Evolutionary conservation across 2,888 invertebrate species (phyloP), one percentile per base, ranked within the genome.

Genomic region (Lathronympha strigana): DNA sequence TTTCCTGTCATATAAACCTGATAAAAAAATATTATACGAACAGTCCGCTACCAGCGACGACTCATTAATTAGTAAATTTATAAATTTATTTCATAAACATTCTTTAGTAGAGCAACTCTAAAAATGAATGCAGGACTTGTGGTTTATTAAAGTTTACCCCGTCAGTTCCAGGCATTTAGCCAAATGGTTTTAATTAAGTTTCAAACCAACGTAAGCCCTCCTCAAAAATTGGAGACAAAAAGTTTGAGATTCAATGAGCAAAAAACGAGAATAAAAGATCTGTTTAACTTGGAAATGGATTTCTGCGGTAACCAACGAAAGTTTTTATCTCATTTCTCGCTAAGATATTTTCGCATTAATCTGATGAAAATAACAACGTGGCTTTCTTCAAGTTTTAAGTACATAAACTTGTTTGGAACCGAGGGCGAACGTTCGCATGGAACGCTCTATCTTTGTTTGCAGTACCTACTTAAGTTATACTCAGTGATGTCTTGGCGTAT

Each of bases 201-300:
- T 49, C 19, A 50, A 68, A 50, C 61, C 55, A 36, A 45, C 43
- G 33, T 61, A 63, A 58, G 60, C 70, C 74, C 78, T 81, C 76
- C 75, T 76, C 69, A 76, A 81, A 82, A 84, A 83, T 78, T 77
- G 78, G 78, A 80, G 79, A 78, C 76, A 73, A 80, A 79, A 82
- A 81, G 72, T 73, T 76, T 66, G 69, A 72, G 73, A 80, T 83
- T 83, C 81, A 83, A 82, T 82, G 82, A 82, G 79, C 78, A 83
- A 86, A 87, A 86, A 84, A 76, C 73, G 72, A 47, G 75, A 77
- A 74, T 69, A 72, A 79, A 81, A 84, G 82, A 84, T 84, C 84
- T 88, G 84, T 88, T 87, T 86, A 84, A 87, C 86, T 87, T 87
- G 78, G 81, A 83, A 88, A 88, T 89, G 87, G 87, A 86, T 86